Evolutionary conservation across 2,797 vertebrate species (phyloP).

Genomic region (Acrocephalus scirpaceus): DNA sequence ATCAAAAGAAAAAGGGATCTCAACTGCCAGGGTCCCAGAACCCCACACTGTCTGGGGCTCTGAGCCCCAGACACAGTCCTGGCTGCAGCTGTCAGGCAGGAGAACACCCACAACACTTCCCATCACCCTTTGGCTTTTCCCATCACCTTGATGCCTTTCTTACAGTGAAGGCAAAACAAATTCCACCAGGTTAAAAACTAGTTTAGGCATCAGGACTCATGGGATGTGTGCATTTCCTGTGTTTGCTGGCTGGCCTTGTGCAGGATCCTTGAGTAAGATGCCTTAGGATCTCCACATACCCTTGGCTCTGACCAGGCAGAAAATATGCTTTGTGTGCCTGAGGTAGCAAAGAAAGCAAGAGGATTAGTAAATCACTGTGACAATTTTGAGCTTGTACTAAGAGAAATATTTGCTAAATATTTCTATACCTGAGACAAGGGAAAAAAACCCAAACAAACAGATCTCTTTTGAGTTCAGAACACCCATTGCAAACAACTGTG

Average conservation of each 20-base stretch:
- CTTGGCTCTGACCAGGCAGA: not conserved
- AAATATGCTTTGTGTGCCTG: not conserved
- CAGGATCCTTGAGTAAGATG: not conserved
- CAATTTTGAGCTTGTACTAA: not conserved
- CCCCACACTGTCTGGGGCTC: fast-evolving
- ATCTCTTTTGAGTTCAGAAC: not conserved
- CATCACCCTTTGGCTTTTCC: not conserved
- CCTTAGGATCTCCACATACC: not conserved
- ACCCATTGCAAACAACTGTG: not conserved
- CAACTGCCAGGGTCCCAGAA: not conserved
- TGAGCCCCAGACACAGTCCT: not conserved
- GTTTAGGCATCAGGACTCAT: fast-evolving
- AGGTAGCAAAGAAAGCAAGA: not conserved
- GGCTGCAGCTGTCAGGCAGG: not conserved
- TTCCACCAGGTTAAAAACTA: not conserved
- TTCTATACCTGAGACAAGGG: not conserved
- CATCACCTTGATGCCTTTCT: not conserved
- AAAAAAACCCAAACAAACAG: not conserved
- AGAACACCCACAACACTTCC: not conserved
- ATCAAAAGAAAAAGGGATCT: not conserved
- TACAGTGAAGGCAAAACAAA: not conserved
- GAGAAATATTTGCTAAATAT: not conserved
- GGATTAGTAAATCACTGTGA: not conserved
- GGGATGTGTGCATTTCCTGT: fast-evolving
- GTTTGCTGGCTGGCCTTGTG: not conserved